These are phyloP conservation scores for Catocala fraxini DNA, from an alignment of 2,888 invertebrate genomes.

Conservation along the genomic window DNA sequence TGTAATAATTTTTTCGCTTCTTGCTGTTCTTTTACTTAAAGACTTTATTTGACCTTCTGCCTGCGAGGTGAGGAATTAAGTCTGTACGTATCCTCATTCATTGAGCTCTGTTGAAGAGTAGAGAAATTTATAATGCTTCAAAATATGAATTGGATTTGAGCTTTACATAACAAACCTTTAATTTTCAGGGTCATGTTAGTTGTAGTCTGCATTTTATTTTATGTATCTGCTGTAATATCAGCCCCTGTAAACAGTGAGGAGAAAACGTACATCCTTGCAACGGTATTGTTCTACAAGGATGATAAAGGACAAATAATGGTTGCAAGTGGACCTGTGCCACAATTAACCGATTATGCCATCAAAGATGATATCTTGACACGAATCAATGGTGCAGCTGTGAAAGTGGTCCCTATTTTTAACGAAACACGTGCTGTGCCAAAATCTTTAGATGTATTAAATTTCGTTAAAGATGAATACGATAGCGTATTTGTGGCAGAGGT, in stretches of 20 bases:
- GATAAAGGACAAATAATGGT: conserved; percentile 13
- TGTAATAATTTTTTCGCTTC: too few relatives aligned
- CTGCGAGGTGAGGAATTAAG: too few relatives aligned
- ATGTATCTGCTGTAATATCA: neutral
- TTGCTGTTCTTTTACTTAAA: too few relatives aligned
- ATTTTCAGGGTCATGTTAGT: conserved; percentile 22
- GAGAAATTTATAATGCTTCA: neutral
- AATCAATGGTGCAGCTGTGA: neutral
- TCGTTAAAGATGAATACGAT: conserved; percentile 5
- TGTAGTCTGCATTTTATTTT: conserved; percentile 11
- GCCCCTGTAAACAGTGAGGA: neutral
- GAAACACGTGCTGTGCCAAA: neutral
- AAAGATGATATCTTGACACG: conserved; percentile 6
- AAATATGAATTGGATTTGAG: too few relatives aligned
- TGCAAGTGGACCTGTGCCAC: conserved; percentile 9
- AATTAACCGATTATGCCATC: neutral
- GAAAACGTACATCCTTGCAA: conserved; percentile 17
- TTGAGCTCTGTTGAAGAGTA: too few relatives aligned
- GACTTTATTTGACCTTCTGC: too few relatives aligned
- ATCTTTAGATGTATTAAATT: neutral
- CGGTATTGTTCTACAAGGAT: conserved; percentile 30
- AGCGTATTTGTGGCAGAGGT: conserved; percentile 11
- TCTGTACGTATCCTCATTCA: too few relatives aligned
- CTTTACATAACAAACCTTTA: neutral
- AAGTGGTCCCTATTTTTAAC: conserved; percentile 20